These are phyloP conservation scores for Odontomachus brunneus DNA, from an alignment of 1,140 invertebrate species.

Conservation along the genomic window DNA sequence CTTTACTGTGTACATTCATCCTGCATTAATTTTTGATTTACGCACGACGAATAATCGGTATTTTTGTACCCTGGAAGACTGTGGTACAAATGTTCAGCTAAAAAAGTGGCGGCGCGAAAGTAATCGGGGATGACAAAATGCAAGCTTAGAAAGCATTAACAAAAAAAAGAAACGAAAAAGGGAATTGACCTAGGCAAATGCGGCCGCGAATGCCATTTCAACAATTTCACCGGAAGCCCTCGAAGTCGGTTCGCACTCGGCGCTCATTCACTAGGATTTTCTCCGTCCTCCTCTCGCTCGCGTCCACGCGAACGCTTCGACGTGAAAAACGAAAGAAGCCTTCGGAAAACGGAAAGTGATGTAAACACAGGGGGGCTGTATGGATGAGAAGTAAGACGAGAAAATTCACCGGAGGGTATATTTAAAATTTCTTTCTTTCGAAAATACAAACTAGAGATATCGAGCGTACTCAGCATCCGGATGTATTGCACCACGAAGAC, in stretches of 20 bases:
- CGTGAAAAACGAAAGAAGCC: no score
- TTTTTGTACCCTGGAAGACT: constrained; percentile 77
- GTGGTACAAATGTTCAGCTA: constrained; percentile 70
- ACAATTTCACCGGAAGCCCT: constrained; percentile 58
- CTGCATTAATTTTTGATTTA: constrained; percentile 67
- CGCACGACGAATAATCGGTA: constrained; percentile 63
- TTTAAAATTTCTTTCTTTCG: constrained; percentile 49
- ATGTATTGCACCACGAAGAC: constrained; percentile 30
- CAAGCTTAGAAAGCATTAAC: not conserved
- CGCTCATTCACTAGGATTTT: not conserved
- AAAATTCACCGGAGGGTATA: constrained; percentile 24
- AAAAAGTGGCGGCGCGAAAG: not conserved
- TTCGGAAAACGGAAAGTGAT: no score
- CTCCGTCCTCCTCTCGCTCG: not conserved
- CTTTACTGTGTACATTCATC: constrained; percentile 31
- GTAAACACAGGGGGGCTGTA: not conserved
- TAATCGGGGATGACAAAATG: not conserved
- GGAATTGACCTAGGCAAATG: not conserved
- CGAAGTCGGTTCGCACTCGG: constrained; percentile 13
- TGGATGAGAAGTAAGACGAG: constrained; percentile 19
- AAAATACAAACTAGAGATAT: constrained; percentile 47
- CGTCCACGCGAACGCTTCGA: not conserved
- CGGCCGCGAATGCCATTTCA: constrained; percentile 17
- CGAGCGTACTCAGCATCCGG: constrained; percentile 13
- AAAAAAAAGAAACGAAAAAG: constrained; percentile 25